Conservation (phyloP, 2,797 vertebrate species). For the Lagocephalus sceleratus region DNA sequence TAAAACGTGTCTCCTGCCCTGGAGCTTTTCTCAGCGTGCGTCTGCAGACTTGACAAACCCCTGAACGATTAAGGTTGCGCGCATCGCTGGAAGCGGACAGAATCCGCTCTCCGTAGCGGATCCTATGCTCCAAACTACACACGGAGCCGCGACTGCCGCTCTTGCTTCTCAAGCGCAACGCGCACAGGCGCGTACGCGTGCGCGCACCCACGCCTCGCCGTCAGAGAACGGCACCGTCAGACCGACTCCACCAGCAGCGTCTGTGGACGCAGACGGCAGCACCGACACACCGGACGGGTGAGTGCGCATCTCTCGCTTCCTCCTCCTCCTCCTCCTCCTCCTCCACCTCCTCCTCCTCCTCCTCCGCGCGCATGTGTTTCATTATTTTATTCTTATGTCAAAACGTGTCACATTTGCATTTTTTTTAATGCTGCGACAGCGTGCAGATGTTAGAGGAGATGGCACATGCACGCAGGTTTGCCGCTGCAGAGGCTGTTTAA, state of each 20-base stretch:
- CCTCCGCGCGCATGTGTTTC: neutral
- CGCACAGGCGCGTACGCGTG: neutral
- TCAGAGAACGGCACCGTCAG: neutral
- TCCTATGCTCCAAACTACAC: too few species aligned
- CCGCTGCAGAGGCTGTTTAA: neutral
- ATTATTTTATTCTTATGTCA: neutral
- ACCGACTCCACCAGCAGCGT: neutral
- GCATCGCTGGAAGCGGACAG: too few species aligned
- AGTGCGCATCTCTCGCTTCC: neutral
- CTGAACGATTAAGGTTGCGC: neutral
- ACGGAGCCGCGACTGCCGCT: neutral
- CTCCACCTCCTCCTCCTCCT: too few species aligned
- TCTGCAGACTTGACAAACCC: neutral
- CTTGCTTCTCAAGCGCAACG: neutral
- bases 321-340: neutral
- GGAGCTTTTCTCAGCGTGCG: neutral
- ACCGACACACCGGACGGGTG: neutral
- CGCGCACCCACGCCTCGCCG: neutral
- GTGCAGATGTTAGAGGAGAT: neutral
- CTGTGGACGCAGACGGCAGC: neutral
- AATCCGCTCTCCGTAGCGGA: too few species aligned
- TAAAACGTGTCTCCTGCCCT: neutral
- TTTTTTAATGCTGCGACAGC: neutral
- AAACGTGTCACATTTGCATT: neutral
- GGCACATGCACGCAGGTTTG: neutral